phyloP scores from a whole-genome alignment of 2,113 vertebrate species.

The Sinocyclocheilus anshuiensis region DNA sequence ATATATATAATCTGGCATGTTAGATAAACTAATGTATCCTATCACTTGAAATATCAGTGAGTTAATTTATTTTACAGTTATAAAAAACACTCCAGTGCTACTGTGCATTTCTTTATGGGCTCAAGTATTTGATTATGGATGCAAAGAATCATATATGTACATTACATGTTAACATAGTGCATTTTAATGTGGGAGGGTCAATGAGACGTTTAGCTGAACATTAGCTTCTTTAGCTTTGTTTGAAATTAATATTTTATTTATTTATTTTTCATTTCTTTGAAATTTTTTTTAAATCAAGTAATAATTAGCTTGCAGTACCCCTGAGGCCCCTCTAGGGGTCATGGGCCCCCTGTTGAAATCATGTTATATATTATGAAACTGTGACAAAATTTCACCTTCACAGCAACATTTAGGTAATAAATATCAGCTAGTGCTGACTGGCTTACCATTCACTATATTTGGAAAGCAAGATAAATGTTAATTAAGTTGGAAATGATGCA shows the following conservation, averaged over 20 bases:
- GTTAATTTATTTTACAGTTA: too few species aligned
- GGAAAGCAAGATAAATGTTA: not conserved
- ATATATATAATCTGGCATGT: too few species aligned
- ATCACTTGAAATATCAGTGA: too few species aligned
- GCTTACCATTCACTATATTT: not conserved
- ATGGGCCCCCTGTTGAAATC: not conserved
- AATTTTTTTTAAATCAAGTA: not conserved
- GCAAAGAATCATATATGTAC: not conserved
- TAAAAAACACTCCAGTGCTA: too few species aligned
- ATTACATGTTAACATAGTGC: not conserved
- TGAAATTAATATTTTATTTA: not conserved
- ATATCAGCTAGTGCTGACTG: conserved; percentile 52
- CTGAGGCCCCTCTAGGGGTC: not conserved
- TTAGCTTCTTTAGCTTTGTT: not conserved
- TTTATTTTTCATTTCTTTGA: not conserved
- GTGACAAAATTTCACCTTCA: not conserved
- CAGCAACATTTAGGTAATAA: not conserved
- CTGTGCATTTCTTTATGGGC: too few species aligned
- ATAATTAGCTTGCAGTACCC: not conserved
- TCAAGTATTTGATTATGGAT: too few species aligned
- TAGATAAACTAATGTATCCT: too few species aligned
- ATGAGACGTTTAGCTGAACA: too few species aligned
- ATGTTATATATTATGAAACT: not conserved
- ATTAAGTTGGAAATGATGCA: not conserved
- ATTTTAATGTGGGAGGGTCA: not conserved